Evolutionary conservation across 2,797 vertebrate species (phyloP).

Genomic region (Hydrocynus forskahlii): DNA sequence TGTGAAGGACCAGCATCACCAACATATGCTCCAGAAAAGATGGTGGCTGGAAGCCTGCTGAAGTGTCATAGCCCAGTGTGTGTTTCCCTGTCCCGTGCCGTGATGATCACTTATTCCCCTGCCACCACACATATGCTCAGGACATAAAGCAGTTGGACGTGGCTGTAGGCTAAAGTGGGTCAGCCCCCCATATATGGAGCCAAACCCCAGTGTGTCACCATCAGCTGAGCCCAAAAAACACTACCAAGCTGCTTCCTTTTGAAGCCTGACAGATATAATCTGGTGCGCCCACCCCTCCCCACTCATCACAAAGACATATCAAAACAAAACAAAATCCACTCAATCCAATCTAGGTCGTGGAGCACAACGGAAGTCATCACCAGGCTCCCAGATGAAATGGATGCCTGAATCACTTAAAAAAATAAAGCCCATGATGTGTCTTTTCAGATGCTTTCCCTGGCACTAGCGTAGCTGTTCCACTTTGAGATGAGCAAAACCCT

Average conservation of each 20-base stretch:
- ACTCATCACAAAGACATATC: slow-evolving; percentile 25
- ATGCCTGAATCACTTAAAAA: slow-evolving; percentile 51
- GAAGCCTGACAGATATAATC: slow-evolving; percentile 62
- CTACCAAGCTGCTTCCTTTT: slow-evolving; percentile 33
- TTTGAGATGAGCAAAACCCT: slow-evolving; percentile 39
- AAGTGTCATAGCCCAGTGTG: slow-evolving; percentile 75
- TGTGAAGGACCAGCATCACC: slow-evolving; percentile 59
- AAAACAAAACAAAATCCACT: slow-evolving; percentile 45
- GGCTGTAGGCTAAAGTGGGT: slow-evolving; percentile 86
- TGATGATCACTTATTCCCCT: slow-evolving; percentile 77
- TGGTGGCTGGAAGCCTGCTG: slow-evolving; percentile 64
- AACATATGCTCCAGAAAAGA: slow-evolving; percentile 70
- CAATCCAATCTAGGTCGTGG: slow-evolving; percentile 60
- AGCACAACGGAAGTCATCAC: slow-evolving; percentile 43
- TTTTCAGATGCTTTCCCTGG: slow-evolving; percentile 42
- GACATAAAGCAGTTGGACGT: slow-evolving; percentile 83
- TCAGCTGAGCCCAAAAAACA: slow-evolving; percentile 68
- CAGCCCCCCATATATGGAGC: slow-evolving; percentile 83
- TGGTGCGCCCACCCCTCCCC: slow-evolving; percentile 52
- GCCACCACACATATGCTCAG: slow-evolving; percentile 83
- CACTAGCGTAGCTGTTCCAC: slow-evolving; percentile 40
- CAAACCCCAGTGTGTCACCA: slow-evolving; percentile 78
- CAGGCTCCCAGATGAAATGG: slow-evolving; percentile 47
- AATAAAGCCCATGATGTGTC: slow-evolving; percentile 42
- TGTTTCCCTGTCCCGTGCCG: slow-evolving; percentile 70